phyloP scores from a whole-genome alignment of 2,797 vertebrate genomes.

The Sciurus vulgaris region DNA sequence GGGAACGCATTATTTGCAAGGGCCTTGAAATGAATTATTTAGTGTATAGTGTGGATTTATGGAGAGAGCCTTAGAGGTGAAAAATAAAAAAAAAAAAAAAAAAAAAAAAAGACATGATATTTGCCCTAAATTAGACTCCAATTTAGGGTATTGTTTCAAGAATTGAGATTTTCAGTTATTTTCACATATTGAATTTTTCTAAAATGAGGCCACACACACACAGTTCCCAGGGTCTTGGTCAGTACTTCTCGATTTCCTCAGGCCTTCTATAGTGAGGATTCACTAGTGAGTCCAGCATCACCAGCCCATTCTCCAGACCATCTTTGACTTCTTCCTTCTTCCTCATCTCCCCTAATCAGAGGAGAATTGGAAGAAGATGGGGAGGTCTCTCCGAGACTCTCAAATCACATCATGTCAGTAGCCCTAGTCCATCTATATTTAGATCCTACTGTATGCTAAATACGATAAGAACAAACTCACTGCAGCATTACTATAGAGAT shows the following conservation, averaged over 20 bases:
- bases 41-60: conserved; percentile 27
- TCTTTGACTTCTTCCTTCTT: neutral
- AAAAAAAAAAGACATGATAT: conserved; percentile 37
- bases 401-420: neutral
- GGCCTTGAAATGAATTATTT: conserved; percentile 55
- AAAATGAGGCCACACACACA: conserved; percentile 8
- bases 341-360: neutral
- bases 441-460: neutral
- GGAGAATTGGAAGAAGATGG: neutral
- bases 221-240: neutral
- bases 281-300: neutral
- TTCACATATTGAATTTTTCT: conserved; percentile 56
- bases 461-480: neutral
- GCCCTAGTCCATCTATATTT: neutral
- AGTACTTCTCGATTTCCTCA: neutral
- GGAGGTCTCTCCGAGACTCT: neutral
- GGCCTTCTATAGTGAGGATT: neutral
- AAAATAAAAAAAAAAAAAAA: conserved; percentile 64
- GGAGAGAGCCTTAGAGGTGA: neutral
- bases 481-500: neutral
- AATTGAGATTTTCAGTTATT: conserved; percentile 33
- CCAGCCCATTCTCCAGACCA: neutral
- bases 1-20: conserved; percentile 63
- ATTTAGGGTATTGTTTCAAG: conserved; percentile 50
- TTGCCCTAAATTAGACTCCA: conserved; percentile 50